Percentiles rank a stretch among this genome's conserved stretches.
Conservation (phyloP, 2,113 vertebrate species). For the Pelvicachromis taeniatus region DNA sequence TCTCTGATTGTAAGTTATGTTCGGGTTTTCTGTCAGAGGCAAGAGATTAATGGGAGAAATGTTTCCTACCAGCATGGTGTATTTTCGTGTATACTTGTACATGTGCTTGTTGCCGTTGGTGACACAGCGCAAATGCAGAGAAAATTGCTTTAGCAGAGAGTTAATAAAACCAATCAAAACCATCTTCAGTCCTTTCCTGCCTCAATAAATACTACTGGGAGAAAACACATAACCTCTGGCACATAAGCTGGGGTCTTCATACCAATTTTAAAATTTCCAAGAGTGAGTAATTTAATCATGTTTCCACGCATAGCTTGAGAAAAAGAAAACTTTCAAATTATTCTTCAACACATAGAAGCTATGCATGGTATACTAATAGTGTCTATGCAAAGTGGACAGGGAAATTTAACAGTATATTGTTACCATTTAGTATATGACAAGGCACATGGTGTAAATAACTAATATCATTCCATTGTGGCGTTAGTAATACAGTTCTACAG, state of each 20-base stretch:
- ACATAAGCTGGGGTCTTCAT: not conserved
- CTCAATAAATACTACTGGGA: not conserved
- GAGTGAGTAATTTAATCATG: not conserved
- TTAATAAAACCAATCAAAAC: constrained; percentile 49
- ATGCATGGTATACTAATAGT: too few relatives aligned
- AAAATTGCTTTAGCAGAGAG: not conserved
- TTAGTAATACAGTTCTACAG: not conserved
- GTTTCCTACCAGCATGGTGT: not conserved
- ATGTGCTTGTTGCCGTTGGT: not conserved
- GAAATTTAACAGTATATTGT: not conserved
- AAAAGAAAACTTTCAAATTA: not conserved
- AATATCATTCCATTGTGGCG: not conserved
- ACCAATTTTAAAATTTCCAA: not conserved
- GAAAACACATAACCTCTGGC: not conserved
- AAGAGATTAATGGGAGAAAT: not conserved
- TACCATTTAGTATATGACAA: not conserved
- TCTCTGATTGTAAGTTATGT: not conserved
- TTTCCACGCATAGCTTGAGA: not conserved
- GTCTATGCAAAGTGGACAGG: not conserved
- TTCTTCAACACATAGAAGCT: not conserved
- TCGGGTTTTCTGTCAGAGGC: not conserved
- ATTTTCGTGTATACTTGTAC: not conserved
- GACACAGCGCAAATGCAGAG: not conserved
- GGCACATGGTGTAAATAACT: not conserved
- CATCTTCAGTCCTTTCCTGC: not conserved